Base-by-base conservation (phyloP, 2,113 vertebrate genomes). In the Odontophorus gujanensis region DNA sequence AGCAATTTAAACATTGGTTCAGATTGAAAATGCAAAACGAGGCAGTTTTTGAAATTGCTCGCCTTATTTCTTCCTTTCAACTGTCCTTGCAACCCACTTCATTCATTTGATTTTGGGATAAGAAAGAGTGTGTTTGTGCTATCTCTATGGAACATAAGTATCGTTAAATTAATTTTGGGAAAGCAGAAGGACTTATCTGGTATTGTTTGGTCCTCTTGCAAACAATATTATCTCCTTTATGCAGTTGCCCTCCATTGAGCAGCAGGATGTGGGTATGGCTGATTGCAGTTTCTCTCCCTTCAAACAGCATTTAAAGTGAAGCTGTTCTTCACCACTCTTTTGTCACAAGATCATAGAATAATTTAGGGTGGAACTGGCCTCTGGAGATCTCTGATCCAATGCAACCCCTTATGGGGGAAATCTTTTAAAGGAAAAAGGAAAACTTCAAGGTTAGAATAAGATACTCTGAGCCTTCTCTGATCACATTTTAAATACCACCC, bases 221-320 rank as follows among this genome's bases (percentile, higher is more conserved):
- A 62, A 74, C 77, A n/a, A 8, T 13, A 40, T 24, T 5, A 43
- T 10, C n/a, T 34, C 30, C 12, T 58, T 73, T 66, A 25, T 28
- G 13, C n/a, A 61, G 28, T 14, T 78, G 28, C 16, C 25, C 32
- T 61, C 50, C 11, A 1, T 16, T 81, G 24, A 71, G 71, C n/a
- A 38, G 32, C 0, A 0, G 58, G 19, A 25, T 47, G 18, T 13
- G 7, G 84, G 32, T 59, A n/a, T 11, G 73, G 15, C 42, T 38
- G 30, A 22, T 36, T 73, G 36, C 59, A 30, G 48, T 61, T 65
- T 77, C 74, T 68, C 42, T 61, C 15, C 25, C 26, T 72, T 47
- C 15, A 11, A 34, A 53, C 12, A 38, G 14, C 5, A 28, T 34
- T 66, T 32, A 45, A 24, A 77, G 14, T 45, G 48, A 73, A 30